phyloP scores from a whole-genome alignment of 2,797 vertebrate species.

The Oophaga sylvatica region DNA sequence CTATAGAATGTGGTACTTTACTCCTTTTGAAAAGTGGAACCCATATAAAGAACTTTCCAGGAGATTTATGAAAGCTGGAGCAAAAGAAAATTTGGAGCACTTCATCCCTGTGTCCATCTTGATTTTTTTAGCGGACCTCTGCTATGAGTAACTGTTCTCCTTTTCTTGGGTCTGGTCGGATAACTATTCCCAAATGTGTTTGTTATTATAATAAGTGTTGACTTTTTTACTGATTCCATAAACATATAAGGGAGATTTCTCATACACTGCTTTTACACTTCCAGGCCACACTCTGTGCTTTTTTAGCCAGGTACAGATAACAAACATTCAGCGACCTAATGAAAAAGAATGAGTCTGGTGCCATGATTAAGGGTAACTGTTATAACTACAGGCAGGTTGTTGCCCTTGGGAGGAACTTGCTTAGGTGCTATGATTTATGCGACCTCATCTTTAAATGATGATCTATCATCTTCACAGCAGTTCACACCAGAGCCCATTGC shows the following conservation, averaged over 20 bases:
- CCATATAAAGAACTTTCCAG: no score
- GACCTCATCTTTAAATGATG: slow-evolving; percentile 52
- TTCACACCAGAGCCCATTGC: slow-evolving; percentile 9
- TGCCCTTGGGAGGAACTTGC: slow-evolving; percentile 50
- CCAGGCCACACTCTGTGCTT: background rate
- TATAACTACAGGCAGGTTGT: slow-evolving; percentile 50
- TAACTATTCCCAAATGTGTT: background rate
- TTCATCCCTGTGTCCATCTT: background rate
- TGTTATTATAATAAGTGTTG: background rate
- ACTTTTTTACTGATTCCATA: background rate
- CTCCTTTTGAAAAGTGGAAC: no score
- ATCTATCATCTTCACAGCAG: slow-evolving; percentile 33
- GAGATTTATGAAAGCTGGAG: no score
- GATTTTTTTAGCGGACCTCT: background rate
- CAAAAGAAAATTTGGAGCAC: background rate
- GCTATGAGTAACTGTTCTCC: background rate
- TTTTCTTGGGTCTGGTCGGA: background rate
- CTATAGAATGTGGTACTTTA: no score
- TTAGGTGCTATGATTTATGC: slow-evolving; percentile 54
- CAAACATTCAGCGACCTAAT: slow-evolving; percentile 26
- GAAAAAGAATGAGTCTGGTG: slow-evolving; percentile 43
- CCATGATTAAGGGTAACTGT: slow-evolving; percentile 46
- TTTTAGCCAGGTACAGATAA: slow-evolving; percentile 1
- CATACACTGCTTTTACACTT: background rate
- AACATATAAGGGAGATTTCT: background rate